Evolutionary conservation across 2,113 vertebrate genomes (phyloP).

Genomic region (Lagopus leucura): DNA sequence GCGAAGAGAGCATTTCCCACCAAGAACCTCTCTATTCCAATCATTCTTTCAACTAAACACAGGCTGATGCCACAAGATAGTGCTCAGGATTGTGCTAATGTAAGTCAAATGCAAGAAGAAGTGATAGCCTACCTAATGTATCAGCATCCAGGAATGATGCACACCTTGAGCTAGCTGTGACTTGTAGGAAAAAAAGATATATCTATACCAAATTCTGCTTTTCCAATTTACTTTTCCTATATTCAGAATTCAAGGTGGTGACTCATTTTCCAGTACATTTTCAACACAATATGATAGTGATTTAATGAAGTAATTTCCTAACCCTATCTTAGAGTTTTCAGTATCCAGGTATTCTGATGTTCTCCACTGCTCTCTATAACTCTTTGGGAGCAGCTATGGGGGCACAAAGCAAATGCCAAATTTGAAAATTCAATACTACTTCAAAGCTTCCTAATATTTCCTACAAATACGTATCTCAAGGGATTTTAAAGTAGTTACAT

Average conservation of each 20-base stretch:
- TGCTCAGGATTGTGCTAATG: neutral
- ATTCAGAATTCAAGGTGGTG: neutral
- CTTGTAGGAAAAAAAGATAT: neutral
- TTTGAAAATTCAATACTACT: neutral
- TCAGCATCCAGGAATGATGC: neutral
- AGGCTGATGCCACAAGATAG: neutral
- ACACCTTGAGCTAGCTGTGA: neutral
- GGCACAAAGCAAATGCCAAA: neutral
- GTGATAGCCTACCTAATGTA: neutral
- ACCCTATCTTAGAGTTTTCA: neutral
- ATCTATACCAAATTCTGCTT: neutral
- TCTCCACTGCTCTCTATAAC: neutral
- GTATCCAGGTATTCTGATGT: neutral
- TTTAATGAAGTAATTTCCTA: neutral
- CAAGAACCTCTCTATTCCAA: neutral
- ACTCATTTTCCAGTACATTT: neutral
- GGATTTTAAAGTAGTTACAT: neutral
- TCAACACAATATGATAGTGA: neutral
- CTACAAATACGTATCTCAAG: neutral
- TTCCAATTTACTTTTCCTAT: neutral
- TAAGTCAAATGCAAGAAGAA: neutral
- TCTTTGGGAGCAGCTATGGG: neutral
- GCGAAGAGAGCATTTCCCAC: neutral
- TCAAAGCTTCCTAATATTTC: neutral
- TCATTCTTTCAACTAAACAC: neutral